Percentiles rank a stretch among this genome's conserved stretches.
These are phyloP conservation scores for Metaphire vulgaris DNA, from an alignment of 1,140 invertebrate genomes.

Conservation along the genomic window DNA sequence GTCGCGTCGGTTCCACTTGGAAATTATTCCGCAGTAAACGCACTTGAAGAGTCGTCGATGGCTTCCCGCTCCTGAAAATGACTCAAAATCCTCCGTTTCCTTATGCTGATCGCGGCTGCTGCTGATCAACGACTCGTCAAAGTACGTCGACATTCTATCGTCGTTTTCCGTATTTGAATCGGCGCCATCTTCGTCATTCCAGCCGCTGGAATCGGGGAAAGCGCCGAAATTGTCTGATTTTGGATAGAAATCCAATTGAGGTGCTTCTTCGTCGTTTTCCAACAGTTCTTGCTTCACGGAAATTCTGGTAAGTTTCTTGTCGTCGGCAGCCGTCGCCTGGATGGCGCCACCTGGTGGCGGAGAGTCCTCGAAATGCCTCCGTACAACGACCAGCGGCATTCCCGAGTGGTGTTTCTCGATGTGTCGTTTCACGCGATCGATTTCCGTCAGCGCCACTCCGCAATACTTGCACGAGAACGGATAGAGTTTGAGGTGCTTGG, in stretches of 20 bases:
- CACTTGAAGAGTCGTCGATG: constrained; percentile 21
- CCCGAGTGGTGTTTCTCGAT: constrained; percentile 21
- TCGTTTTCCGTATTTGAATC: not conserved
- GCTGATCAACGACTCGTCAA: too few relatives aligned
- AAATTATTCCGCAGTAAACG: constrained; percentile 20
- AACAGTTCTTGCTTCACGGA: not conserved
- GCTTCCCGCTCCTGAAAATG: not conserved
- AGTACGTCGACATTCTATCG: too few relatives aligned
- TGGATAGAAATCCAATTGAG: not conserved
- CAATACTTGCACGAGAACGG: constrained; percentile 25
- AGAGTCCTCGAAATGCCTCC: constrained; percentile 2
- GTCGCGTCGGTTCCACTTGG: constrained; percentile 17
- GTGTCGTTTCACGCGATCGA: constrained; percentile 24
- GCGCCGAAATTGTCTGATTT: not conserved
- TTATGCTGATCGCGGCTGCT: too few relatives aligned
- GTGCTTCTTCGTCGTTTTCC: not conserved
- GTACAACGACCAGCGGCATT: not conserved
- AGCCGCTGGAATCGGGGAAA: not conserved
- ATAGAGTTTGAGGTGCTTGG: constrained; percentile 26
- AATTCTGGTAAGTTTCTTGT: too few relatives aligned
- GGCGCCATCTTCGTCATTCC: not conserved
- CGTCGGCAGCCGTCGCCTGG: too few relatives aligned
- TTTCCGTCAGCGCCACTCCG: constrained; percentile 19
- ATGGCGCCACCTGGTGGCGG: too few relatives aligned
- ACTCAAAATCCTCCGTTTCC: not conserved